phyloP scores from a whole-genome alignment of 2,888 invertebrate species.

The Ypsolopha scabrella region DNA sequence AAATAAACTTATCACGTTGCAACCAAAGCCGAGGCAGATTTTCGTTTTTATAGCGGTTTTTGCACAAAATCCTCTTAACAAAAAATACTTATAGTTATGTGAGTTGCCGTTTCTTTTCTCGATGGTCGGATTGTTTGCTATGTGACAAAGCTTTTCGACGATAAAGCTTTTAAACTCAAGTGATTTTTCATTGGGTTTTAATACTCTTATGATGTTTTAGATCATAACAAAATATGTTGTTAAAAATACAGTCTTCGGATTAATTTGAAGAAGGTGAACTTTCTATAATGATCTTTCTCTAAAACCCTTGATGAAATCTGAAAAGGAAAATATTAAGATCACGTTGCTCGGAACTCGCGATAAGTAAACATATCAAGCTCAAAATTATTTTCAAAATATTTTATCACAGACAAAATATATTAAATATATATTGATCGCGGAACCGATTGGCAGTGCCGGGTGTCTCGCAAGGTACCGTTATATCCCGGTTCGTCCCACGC shows the following conservation, averaged over 20 bases:
- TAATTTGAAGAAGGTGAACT: too few species aligned
- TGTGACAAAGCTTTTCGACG: constrained; percentile 36
- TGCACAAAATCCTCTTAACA: constrained; percentile 47
- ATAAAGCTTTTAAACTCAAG: not conserved
- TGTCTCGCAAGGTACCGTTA: constrained; percentile 54
- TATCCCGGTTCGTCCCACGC: constrained; percentile 54
- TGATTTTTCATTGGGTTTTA: not conserved
- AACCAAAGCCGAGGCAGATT: constrained; percentile 29
- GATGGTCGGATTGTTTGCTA: constrained; percentile 49
- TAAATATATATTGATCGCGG: not conserved
- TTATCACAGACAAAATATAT: not conserved
- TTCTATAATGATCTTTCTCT: too few species aligned
- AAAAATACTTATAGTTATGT: constrained; percentile 21
- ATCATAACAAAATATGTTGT: too few species aligned
- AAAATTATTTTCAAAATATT: too few species aligned
- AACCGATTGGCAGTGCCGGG: constrained; percentile 18
- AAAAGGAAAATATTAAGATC: too few species aligned
- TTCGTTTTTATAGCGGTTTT: constrained; percentile 51
- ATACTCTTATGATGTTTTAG: too few species aligned
- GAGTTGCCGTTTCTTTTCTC: constrained; percentile 19
- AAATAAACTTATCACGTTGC: constrained; percentile 64
- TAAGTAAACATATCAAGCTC: too few species aligned
- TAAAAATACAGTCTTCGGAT: too few species aligned
- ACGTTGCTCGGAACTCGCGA: too few species aligned
- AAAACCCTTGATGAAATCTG: too few species aligned